Percentiles rank a stretch among this genome's conserved stretches.
phyloP scores from a whole-genome alignment of 1,140 invertebrate genomes.

The Globodera ellingtonae region DNA sequence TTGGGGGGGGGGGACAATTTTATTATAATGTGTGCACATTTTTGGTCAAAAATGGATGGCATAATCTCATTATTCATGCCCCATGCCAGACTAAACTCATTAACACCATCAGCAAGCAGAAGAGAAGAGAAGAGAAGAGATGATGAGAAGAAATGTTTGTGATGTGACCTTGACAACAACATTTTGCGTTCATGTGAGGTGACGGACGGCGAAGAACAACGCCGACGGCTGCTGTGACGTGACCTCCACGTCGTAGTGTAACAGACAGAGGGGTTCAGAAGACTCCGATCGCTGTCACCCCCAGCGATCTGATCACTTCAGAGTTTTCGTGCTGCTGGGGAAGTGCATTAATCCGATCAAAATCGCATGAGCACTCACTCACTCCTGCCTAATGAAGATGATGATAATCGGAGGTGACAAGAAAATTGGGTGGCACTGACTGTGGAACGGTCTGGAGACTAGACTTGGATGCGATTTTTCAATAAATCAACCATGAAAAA shows the following conservation, averaged over 20 bases:
- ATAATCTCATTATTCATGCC: constrained; percentile 2
- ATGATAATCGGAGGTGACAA: constrained; percentile 2
- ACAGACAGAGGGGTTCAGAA: background rate
- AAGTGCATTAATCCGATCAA: constrained; percentile 2
- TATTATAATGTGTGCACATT: background rate
- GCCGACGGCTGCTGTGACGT: background rate
- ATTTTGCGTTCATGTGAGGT: background rate
- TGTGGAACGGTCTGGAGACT: no score
- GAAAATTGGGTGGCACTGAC: background rate
- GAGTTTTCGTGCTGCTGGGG: background rate
- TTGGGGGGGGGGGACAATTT: no score
- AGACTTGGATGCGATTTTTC: no score
- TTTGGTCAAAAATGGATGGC: background rate
- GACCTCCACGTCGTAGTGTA: background rate
- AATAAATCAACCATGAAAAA: no score
- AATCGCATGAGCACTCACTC: background rate
- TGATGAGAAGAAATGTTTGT: background rate
- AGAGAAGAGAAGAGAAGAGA: no score
- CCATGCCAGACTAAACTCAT: background rate
- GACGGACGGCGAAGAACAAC: background rate
- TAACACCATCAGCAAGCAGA: background rate
- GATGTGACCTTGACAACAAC: background rate
- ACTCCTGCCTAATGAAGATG: background rate
- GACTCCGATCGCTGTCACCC: background rate
- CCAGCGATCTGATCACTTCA: background rate